Percentiles rank a stretch among this genome's conserved stretches.
Conservation (phyloP, 1,140 invertebrate genomes). For the Drosophila tsacasi region DNA sequence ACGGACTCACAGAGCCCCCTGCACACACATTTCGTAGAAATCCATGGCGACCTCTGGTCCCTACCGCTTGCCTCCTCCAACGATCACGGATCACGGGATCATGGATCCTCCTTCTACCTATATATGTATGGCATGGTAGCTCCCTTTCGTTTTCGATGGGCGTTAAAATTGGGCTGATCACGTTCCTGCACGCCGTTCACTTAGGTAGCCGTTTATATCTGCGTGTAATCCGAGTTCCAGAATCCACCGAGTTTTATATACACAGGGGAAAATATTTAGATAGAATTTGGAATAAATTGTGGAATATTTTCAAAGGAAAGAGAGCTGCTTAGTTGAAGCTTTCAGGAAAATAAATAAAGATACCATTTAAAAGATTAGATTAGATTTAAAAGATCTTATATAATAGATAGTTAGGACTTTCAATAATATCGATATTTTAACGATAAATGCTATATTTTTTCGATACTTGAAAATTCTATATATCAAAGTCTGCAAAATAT, state of each 20-base stretch:
- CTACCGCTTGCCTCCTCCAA: background rate
- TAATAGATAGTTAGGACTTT: too few species aligned
- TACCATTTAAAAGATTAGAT: too few species aligned
- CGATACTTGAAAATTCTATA: too few species aligned
- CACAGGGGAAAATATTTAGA: background rate
- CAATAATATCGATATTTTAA: too few species aligned
- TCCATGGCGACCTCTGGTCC: conserved; percentile 39
- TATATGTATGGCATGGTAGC: conserved; percentile 31
- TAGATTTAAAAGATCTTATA: too few species aligned
- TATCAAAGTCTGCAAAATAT: too few species aligned
- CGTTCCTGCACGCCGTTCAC: conserved; percentile 80
- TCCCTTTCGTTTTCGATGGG: conserved; percentile 71
- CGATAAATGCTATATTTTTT: too few species aligned
- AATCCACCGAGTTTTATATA: conserved; percentile 19
- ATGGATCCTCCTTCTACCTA: conserved; percentile 16
- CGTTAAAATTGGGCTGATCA: conserved; percentile 85
- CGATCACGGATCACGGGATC: conserved; percentile 3
- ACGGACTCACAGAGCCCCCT: conserved; percentile 42
- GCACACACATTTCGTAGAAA: conserved; percentile 81
- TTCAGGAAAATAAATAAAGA: too few species aligned
- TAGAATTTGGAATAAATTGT: too few species aligned
- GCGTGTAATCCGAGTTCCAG: conserved; percentile 67
- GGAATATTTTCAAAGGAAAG: background rate
- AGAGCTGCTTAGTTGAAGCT: too few species aligned
- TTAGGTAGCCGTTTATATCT: conserved; percentile 82